Evolutionary conservation across 1,140 invertebrate species (phyloP).

Genomic region (Procambarus clarkii): DNA sequence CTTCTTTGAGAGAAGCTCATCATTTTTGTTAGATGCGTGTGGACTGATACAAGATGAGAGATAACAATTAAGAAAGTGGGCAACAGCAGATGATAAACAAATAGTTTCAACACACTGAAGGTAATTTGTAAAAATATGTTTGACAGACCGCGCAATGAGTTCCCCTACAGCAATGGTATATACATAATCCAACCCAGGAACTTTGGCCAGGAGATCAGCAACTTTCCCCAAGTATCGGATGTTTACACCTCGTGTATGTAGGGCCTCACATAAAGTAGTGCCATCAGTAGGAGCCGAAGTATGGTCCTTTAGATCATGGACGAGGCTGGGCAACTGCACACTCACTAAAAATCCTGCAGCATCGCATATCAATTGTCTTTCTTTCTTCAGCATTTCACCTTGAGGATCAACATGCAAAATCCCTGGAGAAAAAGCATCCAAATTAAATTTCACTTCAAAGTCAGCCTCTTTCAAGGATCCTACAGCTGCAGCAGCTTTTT

Average conservation of each 20-base stretch:
- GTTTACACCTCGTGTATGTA: constrained; percentile 97
- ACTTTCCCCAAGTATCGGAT: constrained; percentile 96
- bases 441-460: constrained; percentile 98
- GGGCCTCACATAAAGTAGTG: constrained; percentile 91
- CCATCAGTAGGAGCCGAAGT: constrained; percentile 96
- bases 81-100: constrained; percentile 90
- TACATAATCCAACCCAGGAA: constrained; percentile 89
- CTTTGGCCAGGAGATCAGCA: constrained; percentile 85
- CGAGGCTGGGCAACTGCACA: constrained; percentile 94
- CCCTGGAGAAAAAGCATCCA: constrained; percentile 96
- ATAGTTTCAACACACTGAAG: constrained; percentile 92
- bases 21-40: constrained; percentile 78
- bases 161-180: constrained; percentile 92
- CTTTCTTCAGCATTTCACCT: constrained; percentile 84
- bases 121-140: constrained; percentile 94
- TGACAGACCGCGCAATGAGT: constrained; percentile 89
- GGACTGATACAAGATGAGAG: constrained; percentile 84
- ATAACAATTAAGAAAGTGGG: constrained; percentile 97
- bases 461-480: constrained; percentile 95
- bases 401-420: constrained; percentile 88
- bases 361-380: constrained; percentile 93
- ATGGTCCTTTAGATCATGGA: constrained; percentile 94
- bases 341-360: constrained; percentile 95
- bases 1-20: constrained; percentile 72
- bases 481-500: constrained; percentile 90